Percentiles rank a stretch among this genome's conserved stretches.
Evolutionary conservation across 2,113 vertebrate genomes (phyloP).

Genomic region (Eulemur rufifrons): DNA sequence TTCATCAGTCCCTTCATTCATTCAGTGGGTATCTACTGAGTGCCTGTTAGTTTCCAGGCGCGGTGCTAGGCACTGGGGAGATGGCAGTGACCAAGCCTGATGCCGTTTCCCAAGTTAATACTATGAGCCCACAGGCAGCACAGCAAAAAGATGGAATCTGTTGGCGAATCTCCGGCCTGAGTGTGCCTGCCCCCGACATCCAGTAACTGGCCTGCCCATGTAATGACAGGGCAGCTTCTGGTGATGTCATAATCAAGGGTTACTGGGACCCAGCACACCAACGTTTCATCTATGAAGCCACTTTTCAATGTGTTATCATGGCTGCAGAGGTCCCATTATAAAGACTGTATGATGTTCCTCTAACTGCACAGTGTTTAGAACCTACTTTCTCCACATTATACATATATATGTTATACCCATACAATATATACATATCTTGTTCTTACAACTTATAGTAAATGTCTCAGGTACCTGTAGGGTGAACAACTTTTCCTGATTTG

Average conservation of each 20-base stretch:
- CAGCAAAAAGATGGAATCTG: slow-evolving; percentile 11
- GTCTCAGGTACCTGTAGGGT: not conserved
- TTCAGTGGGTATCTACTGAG: slow-evolving; percentile 2
- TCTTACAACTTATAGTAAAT: not conserved
- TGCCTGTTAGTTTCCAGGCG: not conserved
- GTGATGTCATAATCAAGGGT: not conserved
- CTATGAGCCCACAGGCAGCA: not conserved
- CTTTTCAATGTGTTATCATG: slow-evolving; percentile 6
- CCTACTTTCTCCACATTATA: not conserved
- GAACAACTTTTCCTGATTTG: not conserved
- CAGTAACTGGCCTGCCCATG: not conserved
- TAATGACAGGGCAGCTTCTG: not conserved
- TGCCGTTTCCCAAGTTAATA: not conserved
- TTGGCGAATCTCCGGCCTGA: slow-evolving; percentile 10
- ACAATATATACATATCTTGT: not conserved
- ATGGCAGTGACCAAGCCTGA: not conserved
- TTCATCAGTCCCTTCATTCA: slow-evolving; percentile 2
- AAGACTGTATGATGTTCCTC: not conserved
- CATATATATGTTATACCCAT: not conserved
- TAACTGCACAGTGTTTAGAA: slow-evolving; percentile 25
- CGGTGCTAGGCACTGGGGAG: not conserved
- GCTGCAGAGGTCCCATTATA: not conserved
- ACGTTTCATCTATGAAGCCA: not conserved
- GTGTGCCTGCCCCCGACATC: not conserved
- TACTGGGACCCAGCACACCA: not conserved